phyloP scores from a whole-genome alignment of 2,113 vertebrate genomes.

The Neotoma lepida region DNA sequence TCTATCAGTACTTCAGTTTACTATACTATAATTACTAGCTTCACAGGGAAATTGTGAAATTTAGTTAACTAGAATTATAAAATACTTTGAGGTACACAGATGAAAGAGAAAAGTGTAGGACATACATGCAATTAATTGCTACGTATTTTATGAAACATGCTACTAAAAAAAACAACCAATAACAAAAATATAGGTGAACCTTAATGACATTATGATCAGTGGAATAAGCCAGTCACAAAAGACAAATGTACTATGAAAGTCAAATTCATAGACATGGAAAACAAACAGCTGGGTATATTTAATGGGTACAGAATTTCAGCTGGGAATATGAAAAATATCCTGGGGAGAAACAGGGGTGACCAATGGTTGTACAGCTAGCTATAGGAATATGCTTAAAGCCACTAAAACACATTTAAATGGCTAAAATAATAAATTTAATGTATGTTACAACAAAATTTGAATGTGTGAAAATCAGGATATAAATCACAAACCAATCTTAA shows the following conservation, averaged over 20 bases:
- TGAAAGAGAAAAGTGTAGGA: conserved; percentile 53
- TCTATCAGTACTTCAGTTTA: conserved; percentile 45
- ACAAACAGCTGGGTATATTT: neutral
- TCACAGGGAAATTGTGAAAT: conserved; percentile 61
- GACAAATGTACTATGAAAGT: neutral
- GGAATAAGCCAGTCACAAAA: conserved; percentile 25
- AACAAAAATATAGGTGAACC: conserved; percentile 12
- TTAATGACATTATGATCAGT: conserved; percentile 13
- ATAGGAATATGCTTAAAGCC: neutral
- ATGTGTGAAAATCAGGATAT: conserved; percentile 6
- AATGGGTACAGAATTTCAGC: neutral
- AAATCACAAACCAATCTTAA: conserved; percentile 27
- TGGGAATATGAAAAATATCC: conserved; percentile 26
- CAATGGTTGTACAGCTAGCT: neutral
- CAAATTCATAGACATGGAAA: conserved; percentile 20
- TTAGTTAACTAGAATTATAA: conserved; percentile 65
- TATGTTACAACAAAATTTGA: neutral
- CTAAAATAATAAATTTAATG: conserved; percentile 22
- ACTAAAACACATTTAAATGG: conserved; percentile 32
- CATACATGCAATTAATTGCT: conserved; percentile 57
- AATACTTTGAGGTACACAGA: conserved; percentile 56
- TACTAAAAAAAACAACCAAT: conserved; percentile 58
- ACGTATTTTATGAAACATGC: conserved; percentile 43
- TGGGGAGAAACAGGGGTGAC: neutral
- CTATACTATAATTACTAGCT: conserved; percentile 63